These are phyloP conservation scores for Lutraria rhynchaena DNA, from an alignment of 1,140 invertebrate species.

Conservation along the genomic window DNA sequence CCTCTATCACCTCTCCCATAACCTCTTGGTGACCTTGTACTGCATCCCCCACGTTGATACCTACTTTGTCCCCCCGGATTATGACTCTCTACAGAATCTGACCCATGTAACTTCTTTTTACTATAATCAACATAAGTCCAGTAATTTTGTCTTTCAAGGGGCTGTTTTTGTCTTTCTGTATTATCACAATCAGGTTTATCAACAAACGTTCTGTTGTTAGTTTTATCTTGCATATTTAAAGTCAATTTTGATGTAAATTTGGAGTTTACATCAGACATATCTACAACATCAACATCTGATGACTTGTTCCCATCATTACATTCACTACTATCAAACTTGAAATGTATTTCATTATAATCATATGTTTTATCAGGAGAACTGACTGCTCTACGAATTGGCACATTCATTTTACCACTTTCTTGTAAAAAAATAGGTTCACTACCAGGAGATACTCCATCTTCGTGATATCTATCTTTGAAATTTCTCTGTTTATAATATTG, in stretches of 20 bases:
- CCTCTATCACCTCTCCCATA: background rate
- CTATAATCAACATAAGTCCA: slow-evolving; percentile 32
- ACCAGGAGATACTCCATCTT: background rate
- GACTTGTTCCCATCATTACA: slow-evolving; percentile 7
- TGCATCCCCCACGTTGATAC: background rate
- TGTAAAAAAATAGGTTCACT: slow-evolving; percentile 27
- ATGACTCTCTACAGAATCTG: slow-evolving; percentile 34
- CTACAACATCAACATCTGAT: background rate
- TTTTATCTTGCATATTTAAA: background rate
- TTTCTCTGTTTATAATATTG: slow-evolving; percentile 4
- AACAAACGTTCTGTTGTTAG: too few relatives aligned
- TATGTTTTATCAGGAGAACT: slow-evolving; percentile 44
- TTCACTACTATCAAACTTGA: background rate
- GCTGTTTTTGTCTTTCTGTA: background rate
- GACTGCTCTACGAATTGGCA: slow-evolving; percentile 24
- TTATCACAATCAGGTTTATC: background rate
- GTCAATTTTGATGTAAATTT: slow-evolving; percentile 3
- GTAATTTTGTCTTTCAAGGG: background rate
- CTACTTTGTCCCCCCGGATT: background rate
- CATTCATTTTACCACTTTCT: background rate
- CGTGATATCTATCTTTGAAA: background rate
- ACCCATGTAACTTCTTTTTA: slow-evolving; percentile 12
- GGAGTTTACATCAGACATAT: background rate
- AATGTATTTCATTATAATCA: slow-evolving; percentile 20
- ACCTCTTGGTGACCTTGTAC: background rate